phyloP scores from a whole-genome alignment of 2,113 vertebrate genomes.

The Chionodraco myersi region DNA sequence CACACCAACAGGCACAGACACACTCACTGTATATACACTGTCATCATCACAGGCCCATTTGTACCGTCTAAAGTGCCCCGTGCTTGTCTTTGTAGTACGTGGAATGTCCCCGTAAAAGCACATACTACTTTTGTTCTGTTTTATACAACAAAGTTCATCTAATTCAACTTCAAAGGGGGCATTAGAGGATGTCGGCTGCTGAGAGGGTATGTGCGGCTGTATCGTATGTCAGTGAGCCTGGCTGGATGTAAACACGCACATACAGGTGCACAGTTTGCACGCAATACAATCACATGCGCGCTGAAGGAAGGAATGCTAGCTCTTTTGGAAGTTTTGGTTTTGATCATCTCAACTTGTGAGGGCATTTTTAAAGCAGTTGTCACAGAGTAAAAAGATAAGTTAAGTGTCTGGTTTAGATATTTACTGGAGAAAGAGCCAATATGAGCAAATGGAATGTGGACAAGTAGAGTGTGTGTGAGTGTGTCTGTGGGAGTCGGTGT shows the following conservation, averaged over 20 bases:
- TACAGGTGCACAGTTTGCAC: conserved; percentile 76
- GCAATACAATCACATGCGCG: conserved; percentile 47
- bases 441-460: conserved; percentile 44
- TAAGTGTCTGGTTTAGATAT: conserved; percentile 39
- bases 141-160: conserved; percentile 82
- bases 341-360: conserved; percentile 20
- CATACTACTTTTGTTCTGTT: conserved; percentile 77
- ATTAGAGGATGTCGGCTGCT: conserved; percentile 73
- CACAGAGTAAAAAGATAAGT: neutral
- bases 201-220: conserved; percentile 62
- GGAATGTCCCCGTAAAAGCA: conserved; percentile 79
- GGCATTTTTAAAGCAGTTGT: conserved; percentile 30
- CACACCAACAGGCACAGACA: conserved; percentile 41
- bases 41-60: conserved; percentile 78
- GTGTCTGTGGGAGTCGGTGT: conserved; percentile 26
- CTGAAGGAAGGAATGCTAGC: conserved; percentile 20
- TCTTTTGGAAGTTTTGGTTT: conserved; percentile 5
- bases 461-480: conserved; percentile 14
- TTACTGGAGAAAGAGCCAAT: conserved; percentile 34
- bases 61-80: conserved; percentile 75
- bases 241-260: conserved; percentile 73
- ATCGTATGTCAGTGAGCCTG: conserved; percentile 72
- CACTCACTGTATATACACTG: conserved; percentile 72
- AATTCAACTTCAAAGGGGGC: conserved; percentile 81
- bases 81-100: conserved; percentile 73